Evolutionary conservation across 2,797 vertebrate species (phyloP), one percentile per base, ranked within the genome.

Genomic region (Merluccius polli): DNA sequence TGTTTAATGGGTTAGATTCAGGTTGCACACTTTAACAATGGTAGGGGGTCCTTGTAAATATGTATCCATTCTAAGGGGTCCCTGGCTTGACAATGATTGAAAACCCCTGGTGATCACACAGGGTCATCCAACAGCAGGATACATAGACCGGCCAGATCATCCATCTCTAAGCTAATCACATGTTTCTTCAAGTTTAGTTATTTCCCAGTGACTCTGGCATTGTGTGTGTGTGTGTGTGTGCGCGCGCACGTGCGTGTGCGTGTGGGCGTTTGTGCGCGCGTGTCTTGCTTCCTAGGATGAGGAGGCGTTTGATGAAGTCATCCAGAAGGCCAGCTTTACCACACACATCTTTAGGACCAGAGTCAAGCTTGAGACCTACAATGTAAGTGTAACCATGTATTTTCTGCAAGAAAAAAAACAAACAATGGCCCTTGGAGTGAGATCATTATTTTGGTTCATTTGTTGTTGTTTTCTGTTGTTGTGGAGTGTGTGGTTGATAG

Each of bases 301-400:
- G 80, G 90, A 91, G 15, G 96, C 95, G 0, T 99, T 96, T 86
- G 93, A 97, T 18, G 94, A 97, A 85, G 92, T 98, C 84, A 96
- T 99, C 90, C 95, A 96, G 75, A 95, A 95, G 78, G 94, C 94
- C 89, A 95, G 92, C 92, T 98, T 96, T 86, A 95, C 88, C 77
- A 95, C 95, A 0, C 95, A 95, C 52, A 92, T 94, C 73, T 98
- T 99, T 91, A 95, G 87, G 86, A 95, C 96, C 92, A 83, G 95
- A 84, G 93, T 96, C 82, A 99, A 99, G 82, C 87, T 97, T 84
- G 97, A 99, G 89, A 98, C 95, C 0, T 98, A 96, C 92, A 98
- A 99, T 0, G 98, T 99, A 88, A 97, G 97, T 95, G 2, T 44
- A 2, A 44, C 41, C 16, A 4, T 44, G 15, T 44, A 44, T 44